phyloP scores from a whole-genome alignment of 2,113 vertebrate genomes.

The Neodontobutis hainanensis region DNA sequence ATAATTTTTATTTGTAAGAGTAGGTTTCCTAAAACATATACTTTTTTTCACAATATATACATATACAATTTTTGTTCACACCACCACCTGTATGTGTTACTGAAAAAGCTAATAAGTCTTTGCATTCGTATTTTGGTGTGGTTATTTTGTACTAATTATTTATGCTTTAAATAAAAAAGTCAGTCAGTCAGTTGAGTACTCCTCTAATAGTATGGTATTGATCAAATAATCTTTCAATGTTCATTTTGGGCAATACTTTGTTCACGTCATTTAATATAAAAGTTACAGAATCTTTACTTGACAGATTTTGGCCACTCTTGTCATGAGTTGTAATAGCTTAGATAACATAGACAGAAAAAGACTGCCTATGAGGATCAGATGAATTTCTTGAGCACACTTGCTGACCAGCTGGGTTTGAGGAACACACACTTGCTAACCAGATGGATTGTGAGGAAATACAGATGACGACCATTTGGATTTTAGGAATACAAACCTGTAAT shows the following conservation, averaged over 20 bases:
- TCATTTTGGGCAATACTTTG: too few species aligned
- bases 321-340: background rate
- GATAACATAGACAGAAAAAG: constrained; percentile 5
- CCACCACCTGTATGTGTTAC: too few species aligned
- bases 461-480: constrained; percentile 49
- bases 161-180: background rate
- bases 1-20: too few species aligned
- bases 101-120: too few species aligned
- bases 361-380: constrained; percentile 47
- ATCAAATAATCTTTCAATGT: background rate
- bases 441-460: constrained; percentile 56
- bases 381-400: constrained; percentile 52
- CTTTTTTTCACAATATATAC: too few species aligned
- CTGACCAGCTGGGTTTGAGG: constrained; percentile 60
- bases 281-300: too few species aligned
- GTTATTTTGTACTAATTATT: background rate
- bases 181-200: background rate
- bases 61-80: too few species aligned
- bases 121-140: too few species aligned
- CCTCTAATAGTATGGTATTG: background rate
- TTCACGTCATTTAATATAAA: too few species aligned
- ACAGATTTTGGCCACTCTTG: background rate
- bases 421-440: constrained; percentile 57
- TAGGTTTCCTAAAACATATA: too few species aligned
- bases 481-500: constrained; percentile 35